Percentiles rank a stretch among this genome's conserved stretches.
These are phyloP conservation scores for Drosophila leontia DNA, from an alignment of 1,140 invertebrate species.

Conservation along the genomic window DNA sequence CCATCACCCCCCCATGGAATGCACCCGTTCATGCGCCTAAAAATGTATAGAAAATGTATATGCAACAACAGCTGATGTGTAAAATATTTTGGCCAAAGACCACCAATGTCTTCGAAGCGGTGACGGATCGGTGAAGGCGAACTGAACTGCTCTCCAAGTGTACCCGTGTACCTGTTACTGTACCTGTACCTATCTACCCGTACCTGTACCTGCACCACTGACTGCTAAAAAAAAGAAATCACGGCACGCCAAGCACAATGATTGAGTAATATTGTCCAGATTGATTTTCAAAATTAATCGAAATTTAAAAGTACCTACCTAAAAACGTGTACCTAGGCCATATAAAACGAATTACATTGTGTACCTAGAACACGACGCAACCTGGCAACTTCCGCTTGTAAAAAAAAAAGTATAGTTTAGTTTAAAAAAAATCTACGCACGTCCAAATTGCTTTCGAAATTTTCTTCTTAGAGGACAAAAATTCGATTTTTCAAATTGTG, in stretches of 20 bases:
- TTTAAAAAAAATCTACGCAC: conserved; percentile 23
- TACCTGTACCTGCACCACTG: conserved; percentile 35
- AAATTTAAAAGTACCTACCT: conserved; percentile 9
- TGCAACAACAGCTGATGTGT: conserved; percentile 66
- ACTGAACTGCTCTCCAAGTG: conserved; percentile 9
- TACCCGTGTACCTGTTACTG: conserved; percentile 4
- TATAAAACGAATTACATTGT: conserved; percentile 1
- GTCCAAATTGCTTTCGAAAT: conserved; percentile 28
- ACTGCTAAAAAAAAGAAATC: conserved; percentile 8
- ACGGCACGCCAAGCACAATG: conserved; percentile 15
- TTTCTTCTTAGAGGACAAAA: conserved; percentile 32
- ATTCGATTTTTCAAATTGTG: conserved; percentile 23
- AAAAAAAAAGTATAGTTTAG: conserved; percentile 25
- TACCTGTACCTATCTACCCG: conserved; percentile 15
- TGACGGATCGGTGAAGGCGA: conserved; percentile 4
- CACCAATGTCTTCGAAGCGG: conserved; percentile 5
- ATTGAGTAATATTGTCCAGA: conserved; percentile 3
- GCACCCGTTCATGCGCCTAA: conserved; percentile 8
- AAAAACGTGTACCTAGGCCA: conserved; percentile 19
- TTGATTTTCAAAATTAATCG: neutral
- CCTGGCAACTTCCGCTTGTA: conserved; percentile 25
- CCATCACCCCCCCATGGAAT: neutral
- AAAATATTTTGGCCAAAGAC: conserved; percentile 84
- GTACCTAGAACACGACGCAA: conserved; percentile 21
- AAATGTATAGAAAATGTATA: neutral